A percentile compares a stretch with the other conserved stretches of the same genome.
Conservation (phyloP, 2,888 invertebrate genomes). For the Amiota mariae region DNA sequence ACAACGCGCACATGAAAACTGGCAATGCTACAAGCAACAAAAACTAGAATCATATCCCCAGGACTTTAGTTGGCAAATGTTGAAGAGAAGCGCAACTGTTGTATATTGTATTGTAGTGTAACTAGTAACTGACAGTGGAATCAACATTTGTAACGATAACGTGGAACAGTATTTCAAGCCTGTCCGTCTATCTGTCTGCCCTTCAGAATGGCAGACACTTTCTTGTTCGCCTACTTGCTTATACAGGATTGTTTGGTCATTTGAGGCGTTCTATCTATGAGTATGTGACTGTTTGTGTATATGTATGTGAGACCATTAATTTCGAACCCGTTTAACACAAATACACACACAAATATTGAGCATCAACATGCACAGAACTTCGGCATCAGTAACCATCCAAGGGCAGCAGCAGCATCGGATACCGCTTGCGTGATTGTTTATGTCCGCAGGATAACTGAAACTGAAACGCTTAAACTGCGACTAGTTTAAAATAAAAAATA, state of each 20-base stretch:
- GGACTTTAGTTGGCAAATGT: conserved; percentile 15
- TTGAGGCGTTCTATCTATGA: too few species aligned
- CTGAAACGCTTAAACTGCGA: conserved; percentile 51
- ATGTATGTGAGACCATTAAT: conserved; percentile 52
- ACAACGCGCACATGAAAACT: conserved; percentile 32
- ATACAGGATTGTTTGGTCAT: too few species aligned
- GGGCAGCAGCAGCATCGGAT: not conserved
- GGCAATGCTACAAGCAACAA: conserved; percentile 1
- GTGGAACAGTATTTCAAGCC: conserved; percentile 59
- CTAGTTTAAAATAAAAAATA: conserved; percentile 1
- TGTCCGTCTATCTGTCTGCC: conserved; percentile 19
- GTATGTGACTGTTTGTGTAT: too few species aligned
- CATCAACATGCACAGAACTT: conserved; percentile 37
- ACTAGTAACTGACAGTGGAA: conserved; percentile 59
- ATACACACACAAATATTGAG: conserved; percentile 51
- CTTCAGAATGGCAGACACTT: not conserved
- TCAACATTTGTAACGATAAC: conserved; percentile 65
- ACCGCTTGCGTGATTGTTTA: conserved; percentile 46
- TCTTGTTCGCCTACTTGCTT: too few species aligned
- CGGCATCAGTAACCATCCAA: conserved; percentile 32
- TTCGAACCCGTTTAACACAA: conserved; percentile 64
- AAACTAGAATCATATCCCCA: not conserved
- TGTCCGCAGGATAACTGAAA: conserved; percentile 57
- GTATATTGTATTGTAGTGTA: too few species aligned
- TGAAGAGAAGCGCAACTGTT: conserved; percentile 37